Percentiles rank a stretch among this genome's conserved stretches.
These are phyloP conservation scores for Corvus cornix DNA, from an alignment of 2,113 vertebrate genomes.

Conservation along the genomic window DNA sequence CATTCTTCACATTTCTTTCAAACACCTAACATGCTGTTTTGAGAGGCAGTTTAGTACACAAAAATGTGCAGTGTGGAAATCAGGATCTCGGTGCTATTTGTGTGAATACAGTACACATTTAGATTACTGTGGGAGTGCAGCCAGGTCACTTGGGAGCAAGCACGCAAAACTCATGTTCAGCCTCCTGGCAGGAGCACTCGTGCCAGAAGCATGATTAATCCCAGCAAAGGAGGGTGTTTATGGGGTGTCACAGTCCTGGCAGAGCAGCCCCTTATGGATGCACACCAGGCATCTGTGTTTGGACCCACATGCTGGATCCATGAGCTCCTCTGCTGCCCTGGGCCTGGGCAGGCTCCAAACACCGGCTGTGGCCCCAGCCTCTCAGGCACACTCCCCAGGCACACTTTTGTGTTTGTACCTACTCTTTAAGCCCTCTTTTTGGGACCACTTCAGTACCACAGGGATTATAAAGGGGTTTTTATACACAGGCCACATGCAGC, in stretches of 20 bases:
- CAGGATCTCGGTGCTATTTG: neutral
- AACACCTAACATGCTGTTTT: neutral
- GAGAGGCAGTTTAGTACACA: neutral
- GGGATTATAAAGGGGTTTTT: neutral
- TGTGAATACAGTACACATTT: neutral
- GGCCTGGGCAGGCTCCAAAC: neutral
- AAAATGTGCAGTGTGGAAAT: neutral
- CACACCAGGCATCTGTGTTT: constrained; percentile 35
- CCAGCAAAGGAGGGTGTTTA: constrained; percentile 45
- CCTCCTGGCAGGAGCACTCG: neutral
- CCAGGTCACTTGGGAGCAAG: constrained; percentile 29
- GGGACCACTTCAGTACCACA: neutral
- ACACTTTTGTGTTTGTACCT: neutral
- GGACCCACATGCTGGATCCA: fast-evolving
- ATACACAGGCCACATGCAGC: neutral
- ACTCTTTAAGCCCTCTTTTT: neutral
- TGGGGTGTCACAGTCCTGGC: constrained; percentile 35
- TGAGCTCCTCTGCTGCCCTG: neutral
- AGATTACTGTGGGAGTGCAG: constrained; percentile 11
- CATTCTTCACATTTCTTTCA: neutral
- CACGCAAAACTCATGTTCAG: constrained; percentile 8
- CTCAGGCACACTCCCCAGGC: neutral
- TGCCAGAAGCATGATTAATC: constrained; percentile 46
- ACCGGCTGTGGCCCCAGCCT: neutral
- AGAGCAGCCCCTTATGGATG: neutral